phyloP scores from a whole-genome alignment of 2,888 invertebrate genomes.

The Agrochola lota region DNA sequence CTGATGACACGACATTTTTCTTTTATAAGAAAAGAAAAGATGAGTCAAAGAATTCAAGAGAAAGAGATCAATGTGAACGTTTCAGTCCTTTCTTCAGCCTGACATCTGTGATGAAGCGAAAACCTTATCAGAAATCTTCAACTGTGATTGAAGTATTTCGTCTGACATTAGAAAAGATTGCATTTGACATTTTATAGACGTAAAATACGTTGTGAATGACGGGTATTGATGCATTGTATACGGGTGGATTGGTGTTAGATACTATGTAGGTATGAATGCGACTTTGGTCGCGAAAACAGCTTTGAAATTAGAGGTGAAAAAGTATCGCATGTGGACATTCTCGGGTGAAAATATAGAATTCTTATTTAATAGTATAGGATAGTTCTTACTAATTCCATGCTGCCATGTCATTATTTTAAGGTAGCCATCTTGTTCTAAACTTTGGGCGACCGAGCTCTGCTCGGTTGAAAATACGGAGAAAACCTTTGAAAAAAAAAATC shows the following conservation, averaged over 20 bases:
- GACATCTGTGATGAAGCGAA: constrained; percentile 31
- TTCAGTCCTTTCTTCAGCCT: constrained; percentile 4
- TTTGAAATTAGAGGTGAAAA: not conserved
- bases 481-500: too few relatives aligned
- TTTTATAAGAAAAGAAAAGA: not conserved
- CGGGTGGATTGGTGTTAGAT: not conserved
- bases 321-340: too few relatives aligned
- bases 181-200: constrained; percentile 45
- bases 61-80: constrained; percentile 16
- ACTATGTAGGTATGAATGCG: not conserved
- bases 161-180: constrained; percentile 42
- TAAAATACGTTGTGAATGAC: constrained; percentile 18
- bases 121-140: constrained; percentile 43
- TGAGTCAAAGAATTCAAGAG: constrained; percentile 9
- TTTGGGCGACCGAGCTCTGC: too few relatives aligned
- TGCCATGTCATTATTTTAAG: too few relatives aligned
- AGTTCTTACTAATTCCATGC: too few relatives aligned
- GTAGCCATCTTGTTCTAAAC: too few relatives aligned
- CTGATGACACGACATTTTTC: constrained; percentile 9
- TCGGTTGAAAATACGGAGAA: too few relatives aligned
- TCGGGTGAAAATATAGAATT: too few relatives aligned
- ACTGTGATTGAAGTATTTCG: constrained; percentile 48
- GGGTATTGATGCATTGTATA: not conserved
- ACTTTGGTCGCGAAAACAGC: not conserved
- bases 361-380: too few relatives aligned